Evolutionary conservation across 35 echinoderm and acorn worm species (phyloP).

Genomic region (Eucidaris tribuloides): DNA sequence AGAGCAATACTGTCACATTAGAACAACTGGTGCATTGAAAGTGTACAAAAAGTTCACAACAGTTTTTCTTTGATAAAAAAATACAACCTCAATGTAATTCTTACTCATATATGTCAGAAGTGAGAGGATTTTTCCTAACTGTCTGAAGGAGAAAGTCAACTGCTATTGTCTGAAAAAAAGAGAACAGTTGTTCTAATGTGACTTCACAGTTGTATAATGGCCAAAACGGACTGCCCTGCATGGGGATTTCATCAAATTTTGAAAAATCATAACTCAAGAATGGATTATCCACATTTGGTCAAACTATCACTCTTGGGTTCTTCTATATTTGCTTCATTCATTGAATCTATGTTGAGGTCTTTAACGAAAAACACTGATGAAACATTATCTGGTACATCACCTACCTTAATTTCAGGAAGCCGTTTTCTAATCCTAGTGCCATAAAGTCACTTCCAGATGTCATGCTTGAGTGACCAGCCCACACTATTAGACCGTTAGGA

Average conservation of each 20-base stretch:
- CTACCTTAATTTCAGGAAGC: slow-evolving; percentile 76
- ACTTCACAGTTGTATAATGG: background rate
- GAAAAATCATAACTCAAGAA: no score
- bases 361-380: background rate
- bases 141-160: background rate
- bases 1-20: no score
- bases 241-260: no score
- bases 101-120: no score
- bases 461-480: slow-evolving; percentile 71
- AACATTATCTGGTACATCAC: background rate
- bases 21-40: no score
- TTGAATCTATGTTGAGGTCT: no score
- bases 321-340: no score
- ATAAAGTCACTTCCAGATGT: slow-evolving; percentile 76
- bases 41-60: no score
- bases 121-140: no score
- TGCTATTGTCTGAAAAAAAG: background rate
- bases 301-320: background rate
- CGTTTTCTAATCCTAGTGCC: slow-evolving; percentile 74
- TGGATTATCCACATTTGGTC: background rate
- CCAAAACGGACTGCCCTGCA: background rate
- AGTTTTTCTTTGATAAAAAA: no score
- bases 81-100: no score
- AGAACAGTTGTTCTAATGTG: background rate
- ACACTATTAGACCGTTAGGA: slow-evolving; percentile 76